These are phyloP conservation scores for Puntigrus tetrazona DNA, from an alignment of 2,113 vertebrate species.

Conservation along the genomic window DNA sequence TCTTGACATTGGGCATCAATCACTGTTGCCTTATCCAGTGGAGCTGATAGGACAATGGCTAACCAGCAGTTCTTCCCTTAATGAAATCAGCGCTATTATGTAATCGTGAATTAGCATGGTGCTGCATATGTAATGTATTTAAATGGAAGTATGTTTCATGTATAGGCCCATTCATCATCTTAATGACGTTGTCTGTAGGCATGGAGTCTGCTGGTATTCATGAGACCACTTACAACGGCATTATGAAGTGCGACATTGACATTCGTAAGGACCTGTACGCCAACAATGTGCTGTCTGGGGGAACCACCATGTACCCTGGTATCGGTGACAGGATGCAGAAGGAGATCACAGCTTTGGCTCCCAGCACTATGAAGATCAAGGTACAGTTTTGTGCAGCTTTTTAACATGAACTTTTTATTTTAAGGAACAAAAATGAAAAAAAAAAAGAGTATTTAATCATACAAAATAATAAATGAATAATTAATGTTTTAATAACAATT, in stretches of 20 bases:
- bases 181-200: constrained; percentile 44
- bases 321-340: constrained; percentile 67
- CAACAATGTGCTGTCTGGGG: constrained; percentile 63
- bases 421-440: too few relatives aligned
- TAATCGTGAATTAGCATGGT: neutral
- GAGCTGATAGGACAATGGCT: constrained; percentile 26
- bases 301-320: constrained; percentile 61
- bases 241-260: constrained; percentile 69
- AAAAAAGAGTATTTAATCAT: too few relatives aligned
- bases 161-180: neutral
- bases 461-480: too few relatives aligned
- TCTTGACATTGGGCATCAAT: constrained; percentile 50
- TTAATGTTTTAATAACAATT: too few relatives aligned
- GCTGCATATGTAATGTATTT: constrained; percentile 4
- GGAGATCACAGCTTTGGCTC: constrained; percentile 66
- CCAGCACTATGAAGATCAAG: constrained; percentile 69
- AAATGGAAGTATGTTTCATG: neutral
- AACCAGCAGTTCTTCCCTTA: constrained; percentile 21
- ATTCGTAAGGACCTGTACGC: constrained; percentile 68
- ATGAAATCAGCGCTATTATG: constrained; percentile 20
- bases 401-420: too few relatives aligned
- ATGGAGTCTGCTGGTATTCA: constrained; percentile 66
- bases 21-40: constrained; percentile 37
- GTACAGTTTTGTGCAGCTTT: constrained; percentile 47
- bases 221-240: constrained; percentile 64